Evolutionary conservation across 1,140 invertebrate species (phyloP).

Genomic region (Heliconius melpomene): DNA sequence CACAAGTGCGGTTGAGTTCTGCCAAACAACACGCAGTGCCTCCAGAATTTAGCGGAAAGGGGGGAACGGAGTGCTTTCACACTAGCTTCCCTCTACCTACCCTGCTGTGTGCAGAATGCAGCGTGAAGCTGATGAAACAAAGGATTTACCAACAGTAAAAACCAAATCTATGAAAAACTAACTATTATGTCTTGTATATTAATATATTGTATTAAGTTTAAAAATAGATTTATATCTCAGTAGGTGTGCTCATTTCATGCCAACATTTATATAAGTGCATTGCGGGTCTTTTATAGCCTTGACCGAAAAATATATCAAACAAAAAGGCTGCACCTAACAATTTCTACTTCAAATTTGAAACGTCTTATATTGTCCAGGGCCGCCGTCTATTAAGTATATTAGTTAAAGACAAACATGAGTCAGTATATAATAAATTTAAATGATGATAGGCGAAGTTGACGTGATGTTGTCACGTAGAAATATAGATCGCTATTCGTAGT

Average conservation of each 20-base stretch:
- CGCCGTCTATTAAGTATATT: constrained; percentile 13
- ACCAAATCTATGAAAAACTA: no score
- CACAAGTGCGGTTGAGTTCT: no score
- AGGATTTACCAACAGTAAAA: no score
- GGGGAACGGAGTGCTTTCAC: no score
- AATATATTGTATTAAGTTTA: background rate
- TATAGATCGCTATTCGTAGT: background rate
- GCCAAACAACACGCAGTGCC: no score
- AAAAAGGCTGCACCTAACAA: constrained; percentile 20
- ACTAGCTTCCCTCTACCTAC: no score
- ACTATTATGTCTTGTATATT: no score
- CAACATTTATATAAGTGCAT: constrained; percentile 12
- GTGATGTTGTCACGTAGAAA: background rate
- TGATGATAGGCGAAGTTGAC: constrained; percentile 24
- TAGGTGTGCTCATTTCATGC: background rate
- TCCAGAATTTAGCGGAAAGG: no score
- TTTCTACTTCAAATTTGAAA: constrained; percentile 11
- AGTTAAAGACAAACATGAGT: constrained; percentile 21
- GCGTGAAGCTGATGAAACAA: no score
- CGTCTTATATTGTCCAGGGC: constrained; percentile 22
- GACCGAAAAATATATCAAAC: constrained; percentile 2
- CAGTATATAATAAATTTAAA: constrained; percentile 33
- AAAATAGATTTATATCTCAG: background rate
- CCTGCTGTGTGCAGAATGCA: no score
- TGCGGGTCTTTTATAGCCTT: constrained; percentile 1